Base-by-base conservation (phyloP, 2,113 vertebrate species). In the Bubo bubo region DNA sequence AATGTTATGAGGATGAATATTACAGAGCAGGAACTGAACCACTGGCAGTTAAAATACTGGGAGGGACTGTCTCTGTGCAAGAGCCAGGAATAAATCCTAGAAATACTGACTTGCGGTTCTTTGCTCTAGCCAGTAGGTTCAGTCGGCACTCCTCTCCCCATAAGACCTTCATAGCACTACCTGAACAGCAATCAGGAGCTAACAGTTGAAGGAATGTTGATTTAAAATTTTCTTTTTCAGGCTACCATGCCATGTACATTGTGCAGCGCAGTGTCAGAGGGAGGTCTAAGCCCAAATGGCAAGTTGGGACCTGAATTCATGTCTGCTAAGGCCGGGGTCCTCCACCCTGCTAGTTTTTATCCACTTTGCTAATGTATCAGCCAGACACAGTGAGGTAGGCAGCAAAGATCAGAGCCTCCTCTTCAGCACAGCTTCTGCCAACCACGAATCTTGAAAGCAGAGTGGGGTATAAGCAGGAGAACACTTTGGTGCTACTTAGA, bases 71-170 rank as follows among this genome's bases (percentile, higher is more conserved):
- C 39, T 85, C 23, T 1, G 4, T 30, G 70, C 19, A 66, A 76
- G 28, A 49, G 18, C 45, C 35, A 80, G 68, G n/a, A 91, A 70
- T 41, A 84, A 58, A 84, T 28, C 34, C 55, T 47, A 47, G 37
- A 50, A 45, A 80, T 39, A 17, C 1, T 35, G 73, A 52, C 16
- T 67, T 66, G 27, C 41, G 12, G 15, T 43, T 52, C 59, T 43
- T 41, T 49, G 32, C 17, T 67, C 30, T 59, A 74, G 66, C 41
- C 59, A 52, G 16, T 14, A 67, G 13, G 32, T 39, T 80, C 41
- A 34, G 24, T 10, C 0, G 0, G 24, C 17, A 19, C 49, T n/a
- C 27, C 34, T 55, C 35, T 55, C 27, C 45, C 24, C 0, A 2
- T 30, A 59, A 53, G 41, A 66, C 52, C 60, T 41, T 45, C 39